Evolutionary conservation across 1,140 invertebrate genomes (phyloP), one percentile per base, ranked within the genome.

Genomic region (Paracyclopina nana): DNA sequence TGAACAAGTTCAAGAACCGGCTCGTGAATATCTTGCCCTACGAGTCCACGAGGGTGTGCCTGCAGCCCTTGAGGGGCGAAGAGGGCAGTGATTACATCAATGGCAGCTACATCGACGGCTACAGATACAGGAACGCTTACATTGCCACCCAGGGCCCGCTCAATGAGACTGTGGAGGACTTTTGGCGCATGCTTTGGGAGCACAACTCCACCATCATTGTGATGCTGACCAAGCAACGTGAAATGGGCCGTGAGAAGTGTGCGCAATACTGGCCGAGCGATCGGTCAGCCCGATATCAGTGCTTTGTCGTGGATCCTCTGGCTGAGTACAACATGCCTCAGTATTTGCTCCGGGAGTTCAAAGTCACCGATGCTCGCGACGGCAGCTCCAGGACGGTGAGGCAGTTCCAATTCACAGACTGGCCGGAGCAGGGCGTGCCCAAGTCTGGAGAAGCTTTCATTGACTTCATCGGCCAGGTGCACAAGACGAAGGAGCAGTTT

Each of bases 141-240:
- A 92, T 99, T 54, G 94, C 94, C 0, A 95, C 94, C 4, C 95
- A 99, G 69, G 92, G 91, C 8, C 94, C 95, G 0, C 66, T 97
- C 12, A 76, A 77, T 22, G 86, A 97, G 57, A 98, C 95, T 0
- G 86, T 86, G 0, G 88, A 95, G 57, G 94, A 99, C 62, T 91
- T 99, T 59, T 99, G 95, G 95, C 72, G 94, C 54, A 97, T 97
- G 92, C 69, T 99, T n/a, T 99, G 94, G 94, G 92, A 98, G 63
- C 90, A 98, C 62, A 97, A 99, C 65, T 96, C 90, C 0, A 96
- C 88, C 4, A 98, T 99, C 63, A 81, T 99, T 29, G 94, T 97
- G 8, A 98, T 97, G 91, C 68, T 98, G 29, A 97, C 90, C 3
- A 96, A 96, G 66, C 70, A 94, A 16, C 85, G 92, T 63, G 91